These are phyloP conservation scores for Xyrauchen texanus DNA, from an alignment of 2,113 vertebrate species.

Conservation along the genomic window DNA sequence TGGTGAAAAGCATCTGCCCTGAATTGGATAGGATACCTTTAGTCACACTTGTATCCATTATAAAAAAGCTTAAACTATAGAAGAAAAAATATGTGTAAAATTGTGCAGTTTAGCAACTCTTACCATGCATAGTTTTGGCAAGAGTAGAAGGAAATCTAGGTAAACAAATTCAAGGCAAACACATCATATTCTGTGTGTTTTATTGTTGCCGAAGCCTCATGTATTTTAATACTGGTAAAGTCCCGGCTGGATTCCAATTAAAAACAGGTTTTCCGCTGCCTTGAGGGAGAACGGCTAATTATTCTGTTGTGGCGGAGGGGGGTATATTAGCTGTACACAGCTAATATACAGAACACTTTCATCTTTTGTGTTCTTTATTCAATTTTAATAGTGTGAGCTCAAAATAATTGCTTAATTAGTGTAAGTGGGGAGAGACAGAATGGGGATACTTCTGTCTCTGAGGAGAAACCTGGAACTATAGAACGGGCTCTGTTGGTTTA, in stretches of 20 bases:
- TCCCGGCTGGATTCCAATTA: conserved; percentile 79
- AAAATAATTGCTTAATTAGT: conserved; percentile 56
- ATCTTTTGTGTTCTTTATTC: conserved; percentile 61
- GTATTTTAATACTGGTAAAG: conserved; percentile 78
- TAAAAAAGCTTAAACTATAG: conserved; percentile 75
- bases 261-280: conserved; percentile 73
- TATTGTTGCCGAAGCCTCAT: conserved; percentile 68
- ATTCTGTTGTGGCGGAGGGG: conserved; percentile 70
- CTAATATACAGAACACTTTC: conserved; percentile 52
- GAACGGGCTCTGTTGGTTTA: conserved; percentile 38
- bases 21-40: conserved; percentile 76
- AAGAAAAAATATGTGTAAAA: conserved; percentile 68
- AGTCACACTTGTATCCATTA: conserved; percentile 78
- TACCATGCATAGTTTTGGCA: conserved; percentile 50
- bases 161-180: conserved; percentile 67
- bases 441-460: conserved; percentile 27
- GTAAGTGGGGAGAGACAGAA: conserved; percentile 35
- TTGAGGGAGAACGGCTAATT: conserved; percentile 77
- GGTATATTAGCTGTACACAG: conserved; percentile 55
- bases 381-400: conserved; percentile 65
- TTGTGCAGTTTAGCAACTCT: conserved; percentile 67
- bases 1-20: conserved; percentile 77
- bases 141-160: conserved; percentile 27
- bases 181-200: conserved; percentile 55
- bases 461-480: conserved; percentile 16